These are phyloP conservation scores for Butorides virescens DNA, from an alignment of 2,113 vertebrate genomes.

Conservation along the genomic window DNA sequence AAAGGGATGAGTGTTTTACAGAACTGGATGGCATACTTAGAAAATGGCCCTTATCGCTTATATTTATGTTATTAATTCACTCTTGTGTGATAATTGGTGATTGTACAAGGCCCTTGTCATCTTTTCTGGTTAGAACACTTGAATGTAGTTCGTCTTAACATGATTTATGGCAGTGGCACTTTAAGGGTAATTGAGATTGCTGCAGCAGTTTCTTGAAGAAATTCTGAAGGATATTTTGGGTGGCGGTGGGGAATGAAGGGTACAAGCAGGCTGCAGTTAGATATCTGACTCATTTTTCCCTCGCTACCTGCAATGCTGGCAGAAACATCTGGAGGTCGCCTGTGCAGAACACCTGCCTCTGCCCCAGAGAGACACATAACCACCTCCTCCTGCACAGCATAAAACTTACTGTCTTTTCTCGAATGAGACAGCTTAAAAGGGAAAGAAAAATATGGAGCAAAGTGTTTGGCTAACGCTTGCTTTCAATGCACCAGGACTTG, in stretches of 20 bases:
- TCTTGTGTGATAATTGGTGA: neutral
- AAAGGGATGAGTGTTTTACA: neutral
- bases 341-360: neutral
- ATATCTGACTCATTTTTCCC: neutral
- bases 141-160: neutral
- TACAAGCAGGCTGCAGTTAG: neutral
- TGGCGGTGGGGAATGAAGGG: neutral
- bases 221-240: neutral
- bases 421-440: conserved; percentile 33
- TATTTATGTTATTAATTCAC: conserved; percentile 41
- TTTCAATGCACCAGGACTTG: neutral
- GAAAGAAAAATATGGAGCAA: neutral
- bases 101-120: neutral
- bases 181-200: conserved; percentile 33
- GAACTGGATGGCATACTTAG: neutral
- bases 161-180: conserved; percentile 30
- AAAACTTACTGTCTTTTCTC: neutral
- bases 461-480: neutral
- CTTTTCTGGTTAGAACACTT: neutral
- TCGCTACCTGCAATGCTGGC: neutral
- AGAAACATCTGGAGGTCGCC: neutral
- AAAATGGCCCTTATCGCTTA: conserved; percentile 14
- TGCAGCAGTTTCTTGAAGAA: conserved; percentile 6
- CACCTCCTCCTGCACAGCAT: neutral
- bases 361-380: neutral